These are phyloP conservation scores for Fregetta grallaria DNA, from an alignment of 2,113 vertebrate species.

Conservation along the genomic window DNA sequence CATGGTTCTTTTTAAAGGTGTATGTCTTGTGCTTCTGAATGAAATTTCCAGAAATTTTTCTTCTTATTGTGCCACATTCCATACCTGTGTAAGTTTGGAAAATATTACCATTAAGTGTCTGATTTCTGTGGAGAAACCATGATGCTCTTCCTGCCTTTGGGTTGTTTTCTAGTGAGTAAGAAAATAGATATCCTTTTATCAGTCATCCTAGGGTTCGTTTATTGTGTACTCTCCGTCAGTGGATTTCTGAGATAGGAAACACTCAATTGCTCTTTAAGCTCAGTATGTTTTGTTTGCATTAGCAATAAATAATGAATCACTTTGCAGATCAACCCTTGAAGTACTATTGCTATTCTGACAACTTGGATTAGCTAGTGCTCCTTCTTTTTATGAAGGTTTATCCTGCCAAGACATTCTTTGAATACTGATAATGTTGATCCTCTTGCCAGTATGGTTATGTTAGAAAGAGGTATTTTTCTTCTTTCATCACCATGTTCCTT, in stretches of 20 bases:
- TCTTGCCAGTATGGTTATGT: constrained; percentile 81
- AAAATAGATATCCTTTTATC: neutral
- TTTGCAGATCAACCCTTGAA: constrained; percentile 69
- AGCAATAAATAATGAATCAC: constrained; percentile 71
- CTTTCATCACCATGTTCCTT: constrained; percentile 83
- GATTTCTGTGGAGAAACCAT: neutral
- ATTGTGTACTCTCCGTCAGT: neutral
- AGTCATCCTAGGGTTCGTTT: neutral
- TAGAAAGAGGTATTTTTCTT: constrained; percentile 83
- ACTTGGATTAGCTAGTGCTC: constrained; percentile 79
- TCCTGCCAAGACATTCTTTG: constrained; percentile 81
- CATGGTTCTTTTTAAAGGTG: neutral
- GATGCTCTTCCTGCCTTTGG: neutral
- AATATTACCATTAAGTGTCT: neutral
- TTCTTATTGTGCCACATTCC: neutral
- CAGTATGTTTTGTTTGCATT: constrained; percentile 48
- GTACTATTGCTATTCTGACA: constrained; percentile 78
- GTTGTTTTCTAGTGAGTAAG: neutral
- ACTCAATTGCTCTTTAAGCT: neutral
- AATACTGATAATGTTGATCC: constrained; percentile 80
- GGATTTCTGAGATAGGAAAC: neutral
- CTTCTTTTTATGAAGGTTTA: constrained; percentile 81
- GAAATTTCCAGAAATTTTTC: neutral
- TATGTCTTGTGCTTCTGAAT: neutral
- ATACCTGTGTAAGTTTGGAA: neutral